phyloP scores from a whole-genome alignment of 2,888 invertebrate species.

The Taphrorychus bicolor region DNA sequence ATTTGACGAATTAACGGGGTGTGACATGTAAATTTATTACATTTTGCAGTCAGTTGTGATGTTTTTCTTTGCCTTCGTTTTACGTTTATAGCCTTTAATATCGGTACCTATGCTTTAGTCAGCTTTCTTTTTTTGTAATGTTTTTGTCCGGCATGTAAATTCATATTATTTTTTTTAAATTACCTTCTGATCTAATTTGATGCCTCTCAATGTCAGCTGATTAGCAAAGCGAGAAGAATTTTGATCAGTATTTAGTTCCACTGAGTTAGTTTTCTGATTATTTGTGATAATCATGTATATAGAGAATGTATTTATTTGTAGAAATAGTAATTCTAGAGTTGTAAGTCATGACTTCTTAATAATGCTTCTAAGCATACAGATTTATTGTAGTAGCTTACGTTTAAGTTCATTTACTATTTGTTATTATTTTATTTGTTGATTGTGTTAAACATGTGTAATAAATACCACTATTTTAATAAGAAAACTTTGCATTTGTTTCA shows the following conservation, averaged over 20 bases:
- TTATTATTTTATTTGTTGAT: conserved; percentile 61
- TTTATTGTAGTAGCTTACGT: conserved; percentile 11
- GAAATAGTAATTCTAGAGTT: conserved; percentile 22
- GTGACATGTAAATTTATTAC: conserved; percentile 10
- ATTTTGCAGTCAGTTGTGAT: conserved; percentile 24
- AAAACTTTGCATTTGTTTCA: conserved; percentile 32
- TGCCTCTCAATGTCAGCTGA: not conserved
- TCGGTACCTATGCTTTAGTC: not conserved
- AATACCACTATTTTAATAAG: conserved; percentile 59
- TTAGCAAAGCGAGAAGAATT: not conserved
- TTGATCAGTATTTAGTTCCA: conserved; percentile 29
- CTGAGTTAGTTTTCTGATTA: conserved; percentile 33
- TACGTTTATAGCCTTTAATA: not conserved
- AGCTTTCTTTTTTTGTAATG: conserved; percentile 2
- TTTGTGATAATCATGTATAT: conserved; percentile 40
- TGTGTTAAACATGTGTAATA: conserved; percentile 60
- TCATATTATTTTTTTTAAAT: too few species aligned
- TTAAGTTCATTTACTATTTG: conserved; percentile 53
- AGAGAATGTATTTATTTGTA: conserved; percentile 41
- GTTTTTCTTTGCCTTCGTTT: conserved; percentile 6
- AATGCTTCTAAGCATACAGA: conserved; percentile 28
- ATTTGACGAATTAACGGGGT: conserved; percentile 31
- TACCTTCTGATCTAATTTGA: not conserved
- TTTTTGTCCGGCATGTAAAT: too few species aligned
- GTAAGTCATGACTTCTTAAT: not conserved